Conservation (phyloP, 2,888 invertebrate species). For the Notocelia uddmanniana region DNA sequence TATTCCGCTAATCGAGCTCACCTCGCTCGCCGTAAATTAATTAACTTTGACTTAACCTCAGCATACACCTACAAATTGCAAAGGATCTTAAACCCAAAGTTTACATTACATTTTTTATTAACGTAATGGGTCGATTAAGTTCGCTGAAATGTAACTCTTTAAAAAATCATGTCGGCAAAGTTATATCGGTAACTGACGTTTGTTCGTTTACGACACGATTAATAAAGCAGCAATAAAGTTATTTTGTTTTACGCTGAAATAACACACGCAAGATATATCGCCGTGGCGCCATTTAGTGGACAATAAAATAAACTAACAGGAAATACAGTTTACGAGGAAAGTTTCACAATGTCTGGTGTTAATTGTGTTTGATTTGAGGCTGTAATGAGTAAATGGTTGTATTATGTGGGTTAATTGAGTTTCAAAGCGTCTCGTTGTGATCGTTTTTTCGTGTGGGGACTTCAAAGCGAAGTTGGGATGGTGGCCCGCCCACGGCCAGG, state of each 20-base stretch:
- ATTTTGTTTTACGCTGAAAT: slow-evolving; percentile 28
- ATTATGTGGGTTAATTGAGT: slow-evolving; percentile 66
- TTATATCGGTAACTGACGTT: slow-evolving; percentile 15
- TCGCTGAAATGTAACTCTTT: slow-evolving; percentile 20
- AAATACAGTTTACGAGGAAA: slow-evolving; percentile 17
- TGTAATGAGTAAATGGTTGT: slow-evolving; percentile 15
- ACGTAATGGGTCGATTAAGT: slow-evolving; percentile 30
- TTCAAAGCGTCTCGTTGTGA: slow-evolving; percentile 55
- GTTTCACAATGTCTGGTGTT: slow-evolving; percentile 25
- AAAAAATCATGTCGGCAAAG: slow-evolving; percentile 9
- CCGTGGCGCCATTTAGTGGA: slow-evolving; percentile 21
- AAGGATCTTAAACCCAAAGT: slow-evolving; percentile 50
- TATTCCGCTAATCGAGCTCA: slow-evolving; percentile 58
- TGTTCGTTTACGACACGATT: slow-evolving; percentile 20
- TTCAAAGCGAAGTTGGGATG: slow-evolving; percentile 67
- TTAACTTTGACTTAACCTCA: slow-evolving; percentile 75
- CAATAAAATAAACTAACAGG: slow-evolving; percentile 26
- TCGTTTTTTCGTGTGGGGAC: slow-evolving; percentile 58
- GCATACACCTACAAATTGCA: slow-evolving; percentile 63
- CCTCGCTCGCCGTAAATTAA: slow-evolving; percentile 73
- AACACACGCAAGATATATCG: slow-evolving; percentile 27
- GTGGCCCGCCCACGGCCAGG: slow-evolving; percentile 72
- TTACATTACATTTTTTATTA: slow-evolving; percentile 32
- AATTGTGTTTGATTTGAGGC: slow-evolving; percentile 28
- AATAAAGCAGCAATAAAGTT: slow-evolving; percentile 23